Evolutionary conservation across 2,797 vertebrate species (phyloP), one percentile per base, ranked within the genome.

Genomic region (Ataeniobius toweri): DNA sequence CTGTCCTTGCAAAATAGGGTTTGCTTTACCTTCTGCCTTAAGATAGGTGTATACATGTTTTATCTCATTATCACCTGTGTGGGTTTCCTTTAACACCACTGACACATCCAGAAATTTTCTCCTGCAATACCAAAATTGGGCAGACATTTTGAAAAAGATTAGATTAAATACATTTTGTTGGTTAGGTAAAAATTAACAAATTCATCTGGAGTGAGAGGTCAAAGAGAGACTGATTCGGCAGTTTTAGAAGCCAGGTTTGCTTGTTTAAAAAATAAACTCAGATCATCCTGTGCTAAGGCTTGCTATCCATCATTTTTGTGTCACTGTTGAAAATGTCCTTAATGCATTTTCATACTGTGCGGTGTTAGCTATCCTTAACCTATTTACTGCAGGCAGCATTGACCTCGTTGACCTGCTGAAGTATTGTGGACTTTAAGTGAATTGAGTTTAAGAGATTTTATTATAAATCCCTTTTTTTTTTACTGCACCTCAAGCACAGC

Each of bases 91-190:
- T 26, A 56, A 13, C 13, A n/a, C 41, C 71, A n/a, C 36, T 44
- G 22, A n/a, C 55, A 58, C 46, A 48, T 63, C 48, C 61, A n/a
- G 44, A 70, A 74, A 63, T 4, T 0, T 55, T 71, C 1, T 36
- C 28, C 9, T 72, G n/a, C 18, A 6, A 63, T 28, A 31, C 7
- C 50, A 63, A 75, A 77, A 39, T 44, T 53, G n/a, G 2, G 67
- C 44, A 26, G 68, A 78, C 51, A 51, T 51, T 83, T 69, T 74
- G 46, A 13, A 76, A 63, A 77, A 63, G 20, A 67, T 76, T 24
- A n/a, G 61, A 70, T 22, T 76, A 56, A 85, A 86, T 73, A 78
- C 3, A 39, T 12, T 8, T 72, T n/a, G 59, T 28, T 16, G 72
- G 31, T 58, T 65, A 53, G 28, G 53, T 76, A 75, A 14, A 63